These are phyloP conservation scores for Dendropsophus ebraccatus DNA, from an alignment of 2,113 vertebrate species.

Conservation along the genomic window DNA sequence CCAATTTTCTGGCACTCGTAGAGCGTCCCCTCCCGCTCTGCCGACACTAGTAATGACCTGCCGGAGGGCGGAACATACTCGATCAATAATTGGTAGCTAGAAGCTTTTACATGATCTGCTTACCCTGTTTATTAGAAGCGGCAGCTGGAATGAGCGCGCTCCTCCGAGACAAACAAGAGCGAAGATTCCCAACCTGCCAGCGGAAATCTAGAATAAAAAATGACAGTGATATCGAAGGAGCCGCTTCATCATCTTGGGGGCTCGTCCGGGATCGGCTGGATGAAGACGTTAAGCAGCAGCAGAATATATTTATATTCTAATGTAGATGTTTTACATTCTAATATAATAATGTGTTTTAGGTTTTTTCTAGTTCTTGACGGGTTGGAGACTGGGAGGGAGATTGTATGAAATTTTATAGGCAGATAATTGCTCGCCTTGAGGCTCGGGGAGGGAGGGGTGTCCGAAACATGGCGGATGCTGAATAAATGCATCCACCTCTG, in stretches of 20 bases:
- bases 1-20: neutral
- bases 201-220: neutral
- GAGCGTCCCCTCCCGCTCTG: too few species aligned
- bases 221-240: neutral
- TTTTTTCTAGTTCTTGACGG: neutral
- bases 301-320: neutral
- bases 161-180: neutral
- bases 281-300: neutral
- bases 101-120: slow-evolving; percentile 15
- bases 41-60: slow-evolving; percentile 4
- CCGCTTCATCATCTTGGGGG: neutral
- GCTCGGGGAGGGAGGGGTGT: neutral
- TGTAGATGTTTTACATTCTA: neutral
- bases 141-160: neutral
- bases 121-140: slow-evolving; percentile 9
- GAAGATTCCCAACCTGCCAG: neutral
- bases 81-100: slow-evolving; percentile 13
- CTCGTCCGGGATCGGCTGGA: neutral
- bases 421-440: neutral
- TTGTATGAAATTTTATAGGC: slow-evolving; percentile 4
- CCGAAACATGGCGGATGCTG: neutral
- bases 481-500: neutral
- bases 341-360: neutral
- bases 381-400: neutral
- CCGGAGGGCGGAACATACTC: neutral